Evolutionary conservation across 2,888 invertebrate genomes (phyloP), one percentile per base, ranked within the genome.

Genomic region (Brachyptera risi): DNA sequence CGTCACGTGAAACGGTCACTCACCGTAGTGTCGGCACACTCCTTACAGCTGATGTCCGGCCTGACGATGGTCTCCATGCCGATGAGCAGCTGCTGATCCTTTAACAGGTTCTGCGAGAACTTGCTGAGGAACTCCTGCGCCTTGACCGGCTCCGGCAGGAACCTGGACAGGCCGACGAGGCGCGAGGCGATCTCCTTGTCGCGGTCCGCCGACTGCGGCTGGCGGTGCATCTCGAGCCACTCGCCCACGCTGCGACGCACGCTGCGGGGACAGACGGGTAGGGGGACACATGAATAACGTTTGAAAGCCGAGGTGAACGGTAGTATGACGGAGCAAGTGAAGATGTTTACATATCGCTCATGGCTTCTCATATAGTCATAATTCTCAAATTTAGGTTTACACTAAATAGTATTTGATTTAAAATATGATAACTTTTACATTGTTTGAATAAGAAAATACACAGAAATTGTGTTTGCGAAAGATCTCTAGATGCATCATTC

Each of bases 131-230:
- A 94, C 79, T 95, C 90, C 73, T 90, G 87, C 0, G 93, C 89
- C 73, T 96, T 96, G 60, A 92, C 86, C 0, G 94, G 92, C 74
- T 97, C 96, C 0, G 96, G 95, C 59, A 97, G 78, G 74, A 90
- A 90, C 72, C 91, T 88, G 60, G 88, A 86, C 68, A 86, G 67
- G 13, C 72, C 70, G 63, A 75, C 70, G 66, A 80, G 78, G 72
- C 89, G 90, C 59, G 82, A 75, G 62, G 83, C 81, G 68, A 92
- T 78, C 73, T 90, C 90, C 72, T 84, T 86, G 70, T 89, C 86
- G 47, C 87, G 81, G 21, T 86, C 85, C 1, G 84, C 80, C 5
- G 84, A 80, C 0, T 83, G 79, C 0, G 87, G 82, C 69, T 86
- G 86, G 67, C 87, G 84, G 66, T 92, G 90, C 49, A 92, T 74